Base-by-base conservation (phyloP, 2,888 invertebrate species). In the Diaprepes abbreviatus region DNA sequence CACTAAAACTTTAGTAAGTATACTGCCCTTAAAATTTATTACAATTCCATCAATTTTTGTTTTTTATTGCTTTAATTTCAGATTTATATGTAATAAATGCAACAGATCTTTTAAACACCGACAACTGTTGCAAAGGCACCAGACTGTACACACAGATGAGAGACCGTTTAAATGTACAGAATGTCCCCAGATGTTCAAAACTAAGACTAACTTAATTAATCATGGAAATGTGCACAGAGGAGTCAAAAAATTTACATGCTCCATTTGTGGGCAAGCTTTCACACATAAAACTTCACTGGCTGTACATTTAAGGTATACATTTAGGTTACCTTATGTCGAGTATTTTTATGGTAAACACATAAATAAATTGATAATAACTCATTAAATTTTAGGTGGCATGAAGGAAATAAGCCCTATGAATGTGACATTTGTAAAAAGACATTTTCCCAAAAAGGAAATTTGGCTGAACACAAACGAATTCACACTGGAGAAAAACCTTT, bases 401-500 rank as follows among this genome's bases (percentile, higher is more conserved):
- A 87, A 0, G 91, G 91, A 76, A 87, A 89, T 58, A 92, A 92
- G 76, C 92, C 92, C 0, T 92, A 86, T 81, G 84, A 86, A 54
- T 92, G 93, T 79, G 84, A 87, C 59, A 86, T 89, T 12, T 94
- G 94, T 82, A 85, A 88, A 63, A 93, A 93, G 81, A 85, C 88
- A 55, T 93, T 93, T 83, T 90, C 90, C 0, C 93, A 93, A 83
- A 91, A 90, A 79, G 92, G 93, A 64, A 93, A 93, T 85, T 85
- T 93, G 65, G 88, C 89, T 38, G 93, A 93, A 77, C 93, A 94
- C 83, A 87, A 88, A 82, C 87, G 93, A 64, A 92, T 91, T 75
- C 93, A 94, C 83, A 93, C 89, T 0, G 85, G 93, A 0, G 93
- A 92, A 81, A 92, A 92, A 77, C 94, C 94, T 0, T 94, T 89